phyloP scores from a whole-genome alignment of 37 sponge, comb jelly and placozoan genomes.

The Ephydatia muelleri region DNA sequence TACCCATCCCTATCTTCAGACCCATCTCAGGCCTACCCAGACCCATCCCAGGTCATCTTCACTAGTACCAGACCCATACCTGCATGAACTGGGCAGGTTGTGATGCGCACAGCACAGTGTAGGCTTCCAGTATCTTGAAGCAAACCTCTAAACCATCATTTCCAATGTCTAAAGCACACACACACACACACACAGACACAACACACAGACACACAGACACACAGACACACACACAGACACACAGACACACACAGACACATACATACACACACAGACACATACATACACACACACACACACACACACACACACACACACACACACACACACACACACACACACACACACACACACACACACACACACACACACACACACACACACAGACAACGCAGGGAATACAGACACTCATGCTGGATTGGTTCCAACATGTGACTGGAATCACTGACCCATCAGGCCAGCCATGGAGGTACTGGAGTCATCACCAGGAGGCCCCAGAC shows the following conservation, averaged over 20 bases:
- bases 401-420: no score
- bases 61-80: conserved; percentile 28
- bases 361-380: conserved; percentile 17
- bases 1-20: no score
- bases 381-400: no score
- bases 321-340: conserved; percentile 8
- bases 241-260: no score
- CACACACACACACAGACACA: no score
- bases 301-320: conserved; percentile 4
- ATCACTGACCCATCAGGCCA: conserved; percentile 51
- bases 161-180: conserved; percentile 33
- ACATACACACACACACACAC: conserved; percentile 22
- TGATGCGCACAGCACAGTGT: conserved; percentile 53
- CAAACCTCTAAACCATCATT: conserved; percentile 45
- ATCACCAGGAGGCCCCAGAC: conserved; percentile 29
- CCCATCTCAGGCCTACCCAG: no score
- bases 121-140: conserved; percentile 68
- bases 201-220: no score
- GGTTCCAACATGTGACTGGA: no score
- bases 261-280: no score
- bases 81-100: conserved; percentile 47
- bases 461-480: conserved; percentile 35
- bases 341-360: neutral
- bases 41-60: no score
- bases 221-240: no score